phyloP scores from a whole-genome alignment of 2,113 vertebrate genomes.

The Myrmecophaga tridactyla region DNA sequence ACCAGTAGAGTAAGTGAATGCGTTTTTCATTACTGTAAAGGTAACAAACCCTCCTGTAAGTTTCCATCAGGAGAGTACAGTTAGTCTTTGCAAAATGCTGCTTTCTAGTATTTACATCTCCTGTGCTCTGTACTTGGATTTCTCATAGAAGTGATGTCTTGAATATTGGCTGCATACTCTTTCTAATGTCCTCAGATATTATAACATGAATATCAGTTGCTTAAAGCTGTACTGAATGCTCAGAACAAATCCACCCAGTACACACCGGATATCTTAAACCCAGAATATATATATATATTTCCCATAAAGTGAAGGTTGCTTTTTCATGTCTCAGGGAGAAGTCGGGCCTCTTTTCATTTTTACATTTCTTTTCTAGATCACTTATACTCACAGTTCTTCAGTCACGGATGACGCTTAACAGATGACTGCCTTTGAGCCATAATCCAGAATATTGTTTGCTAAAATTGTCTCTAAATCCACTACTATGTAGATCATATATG shows the following conservation, averaged over 20 bases:
- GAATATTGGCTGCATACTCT: background rate
- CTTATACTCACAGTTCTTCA: background rate
- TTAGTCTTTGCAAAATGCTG: constrained; percentile 10
- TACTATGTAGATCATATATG: background rate
- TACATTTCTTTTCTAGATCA: background rate
- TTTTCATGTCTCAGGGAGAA: constrained; percentile 13
- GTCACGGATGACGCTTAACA: background rate
- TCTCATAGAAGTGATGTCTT: background rate
- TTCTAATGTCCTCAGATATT: background rate
- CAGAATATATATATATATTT: background rate
- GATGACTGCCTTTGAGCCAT: background rate
- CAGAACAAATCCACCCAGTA: background rate
- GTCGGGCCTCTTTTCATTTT: background rate
- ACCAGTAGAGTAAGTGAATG: background rate
- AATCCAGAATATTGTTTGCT: constrained; percentile 1
- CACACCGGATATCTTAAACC: background rate
- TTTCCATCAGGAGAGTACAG: background rate
- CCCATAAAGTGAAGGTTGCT: background rate
- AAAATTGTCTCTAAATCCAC: background rate
- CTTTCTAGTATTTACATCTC: background rate
- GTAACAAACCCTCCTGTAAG: background rate
- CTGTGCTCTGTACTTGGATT: background rate
- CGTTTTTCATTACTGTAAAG: constrained; percentile 3
- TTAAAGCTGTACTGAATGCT: background rate
- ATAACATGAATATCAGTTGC: background rate